These are phyloP conservation scores for Smithornis capensis DNA, from an alignment of 2,113 vertebrate genomes.

Conservation along the genomic window DNA sequence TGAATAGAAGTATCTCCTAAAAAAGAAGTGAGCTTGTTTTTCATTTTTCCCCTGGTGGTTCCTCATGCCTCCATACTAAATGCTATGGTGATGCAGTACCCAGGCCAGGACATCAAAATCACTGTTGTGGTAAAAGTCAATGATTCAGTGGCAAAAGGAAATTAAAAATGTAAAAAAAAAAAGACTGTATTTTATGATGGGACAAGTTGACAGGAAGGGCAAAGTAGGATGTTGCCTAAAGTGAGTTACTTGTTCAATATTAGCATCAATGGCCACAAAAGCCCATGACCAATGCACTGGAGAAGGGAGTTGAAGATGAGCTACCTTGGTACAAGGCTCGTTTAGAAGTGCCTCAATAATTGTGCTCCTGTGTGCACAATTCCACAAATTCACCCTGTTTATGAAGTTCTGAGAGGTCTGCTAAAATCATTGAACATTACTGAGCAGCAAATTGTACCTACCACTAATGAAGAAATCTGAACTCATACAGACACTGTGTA, in stretches of 20 bases:
- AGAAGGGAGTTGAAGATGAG: not conserved
- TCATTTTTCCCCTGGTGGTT: not conserved
- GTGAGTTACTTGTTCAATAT: not conserved
- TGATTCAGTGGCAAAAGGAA: not conserved
- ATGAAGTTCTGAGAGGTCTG: not conserved
- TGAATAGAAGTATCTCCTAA: not conserved
- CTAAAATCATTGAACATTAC: not conserved
- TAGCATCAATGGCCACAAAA: not conserved
- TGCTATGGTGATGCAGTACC: not conserved
- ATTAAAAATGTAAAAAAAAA: not conserved
- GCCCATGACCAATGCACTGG: accelerated
- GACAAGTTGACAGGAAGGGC: not conserved
- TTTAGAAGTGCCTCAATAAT: not conserved
- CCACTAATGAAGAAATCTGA: not conserved
- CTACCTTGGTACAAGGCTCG: not conserved
- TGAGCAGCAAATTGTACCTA: not conserved
- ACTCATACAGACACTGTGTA: not conserved
- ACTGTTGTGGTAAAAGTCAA: not conserved
- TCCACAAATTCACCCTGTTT: not conserved
- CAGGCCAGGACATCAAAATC: not conserved
- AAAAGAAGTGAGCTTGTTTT: not conserved
- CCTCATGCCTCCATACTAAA: not conserved
- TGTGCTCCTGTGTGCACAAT: not conserved
- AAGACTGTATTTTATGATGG: not conserved
- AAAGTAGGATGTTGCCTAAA: not conserved